Base-by-base conservation (phyloP, 1,140 invertebrate species). In the Heliothis subflexa region DNA sequence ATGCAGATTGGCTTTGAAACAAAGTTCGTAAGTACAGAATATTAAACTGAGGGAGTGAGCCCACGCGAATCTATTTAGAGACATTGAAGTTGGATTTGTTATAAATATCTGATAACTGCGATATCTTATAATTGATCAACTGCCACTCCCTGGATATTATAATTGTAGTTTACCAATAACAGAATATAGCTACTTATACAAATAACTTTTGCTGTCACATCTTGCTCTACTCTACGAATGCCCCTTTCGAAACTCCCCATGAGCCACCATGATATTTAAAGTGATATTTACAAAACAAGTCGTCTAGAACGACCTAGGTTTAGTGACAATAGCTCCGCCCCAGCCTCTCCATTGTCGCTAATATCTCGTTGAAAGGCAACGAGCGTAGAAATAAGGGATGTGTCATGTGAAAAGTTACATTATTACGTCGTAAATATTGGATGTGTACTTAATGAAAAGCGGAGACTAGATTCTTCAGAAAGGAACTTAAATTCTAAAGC, bases 211-310 rank as follows among this genome's bases (percentile, higher is more conserved):
- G 28, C 28, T 28, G 33, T 33, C 33, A 33, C 7, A 33, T 33
- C 33, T 33, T n/a, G n/a, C n/a, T n/a, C n/a, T n/a, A n/a, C n/a
- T n/a, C n/a, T n/a, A n/a, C n/a, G n/a, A n/a, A n/a, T n/a, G n/a
- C 4, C 64, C 64, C 18, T 12, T 50, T 18, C 16, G 14, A 66
- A 49, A 14, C 11, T 12, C 16, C 62, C n/a, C 45, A 10, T 66
- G 28, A 45, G n/a, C 18, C 28, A 25, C 49, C 64, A n/a, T n/a
- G n/a, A n/a, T n/a, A n/a, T 16, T 68, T 68, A 68, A 68, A 68
- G 45, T 45, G 64, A 68, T 68, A 68, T 68, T 68, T 68, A 68
- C 64, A 12, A 68, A 68, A 68, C 64, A 68, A 68, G 64, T 68
- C 64, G 45, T 47, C 64, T 68, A 68, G 64, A 50, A 50, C 12